Evolutionary conservation across 2,888 invertebrate genomes (phyloP), one percentile per base, ranked within the genome.

Genomic region (Protophormia terraenovae): DNA sequence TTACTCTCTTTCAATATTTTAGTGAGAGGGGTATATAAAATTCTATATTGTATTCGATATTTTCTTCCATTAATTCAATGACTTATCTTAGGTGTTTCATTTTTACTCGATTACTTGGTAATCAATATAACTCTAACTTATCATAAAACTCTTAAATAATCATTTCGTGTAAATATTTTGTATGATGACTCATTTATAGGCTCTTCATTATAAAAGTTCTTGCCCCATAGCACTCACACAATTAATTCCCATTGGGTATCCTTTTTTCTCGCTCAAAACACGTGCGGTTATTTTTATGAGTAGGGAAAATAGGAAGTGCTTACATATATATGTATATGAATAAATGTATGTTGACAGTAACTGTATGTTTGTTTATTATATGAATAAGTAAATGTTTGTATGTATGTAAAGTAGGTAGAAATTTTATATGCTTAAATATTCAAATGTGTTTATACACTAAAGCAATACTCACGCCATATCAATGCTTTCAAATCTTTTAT

Each of bases 381-480:
- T 53, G 62, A 67, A 27, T 32, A 58, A 66, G 27, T 53, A 76
- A 67, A 62, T 60, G 29, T 16, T 38, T 32, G 19, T 64, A 32
- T 35, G 38, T 24, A n/a, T 62, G 47, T 58, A 35, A n/a, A n/a
- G 24, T 64, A 73, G n/a, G 58, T 77, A 67, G 24, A 55, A 32
- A 24, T 78, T 71, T 82, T 66, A 72, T 84, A 60, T 45, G 69
- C 50, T 78, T 64, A 38, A 73, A 72, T 84, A 84, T 69, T 69
- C 47, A 77, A 81, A 77, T 77, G 62, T 77, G 69, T 81, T 81
- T 84, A 55, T 77, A 16, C 32, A 47, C 47, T 60, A 69, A 50
- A 64, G 64, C 16, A 35, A 35, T 19, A 62, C n/a, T 27, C 24
- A 67, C 32, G 76, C 67, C 53, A 62, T 84, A 81, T 73, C 77